Percentiles rank a stretch among this genome's conserved stretches.
phyloP scores from a whole-genome alignment of 2,888 invertebrate species.

The Phyto melanocephala region DNA sequence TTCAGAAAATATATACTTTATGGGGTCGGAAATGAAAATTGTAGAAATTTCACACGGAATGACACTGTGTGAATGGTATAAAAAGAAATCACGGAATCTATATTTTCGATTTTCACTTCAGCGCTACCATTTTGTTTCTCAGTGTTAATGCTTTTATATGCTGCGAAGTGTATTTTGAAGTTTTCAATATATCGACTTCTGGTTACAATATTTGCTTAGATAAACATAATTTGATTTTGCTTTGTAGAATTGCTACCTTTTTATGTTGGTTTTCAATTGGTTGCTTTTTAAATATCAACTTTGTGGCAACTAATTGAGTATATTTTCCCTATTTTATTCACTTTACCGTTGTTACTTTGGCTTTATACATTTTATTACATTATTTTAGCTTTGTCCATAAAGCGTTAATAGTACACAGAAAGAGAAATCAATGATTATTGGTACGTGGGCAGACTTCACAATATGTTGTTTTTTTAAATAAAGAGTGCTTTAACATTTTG shows the following conservation, averaged over 20 bases:
- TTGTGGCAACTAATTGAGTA: conserved; percentile 61
- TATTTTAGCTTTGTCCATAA: neutral
- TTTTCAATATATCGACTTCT: neutral
- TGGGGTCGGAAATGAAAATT: too few species aligned
- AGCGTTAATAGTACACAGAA: neutral
- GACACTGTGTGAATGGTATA: too few species aligned
- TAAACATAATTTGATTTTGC: neutral
- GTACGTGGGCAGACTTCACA: neutral
- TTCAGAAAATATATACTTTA: too few species aligned
- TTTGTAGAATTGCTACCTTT: neutral
- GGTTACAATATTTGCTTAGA: conserved; percentile 16
- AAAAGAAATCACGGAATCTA: too few species aligned
- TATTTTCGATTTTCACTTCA: too few species aligned
- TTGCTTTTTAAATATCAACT: conserved; percentile 46
- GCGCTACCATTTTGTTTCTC: too few species aligned
- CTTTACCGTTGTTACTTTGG: neutral
- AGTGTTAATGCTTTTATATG: neutral
- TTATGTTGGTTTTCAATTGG: conserved; percentile 36
- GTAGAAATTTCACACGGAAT: too few species aligned
- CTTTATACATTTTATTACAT: neutral
- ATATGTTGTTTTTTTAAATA: neutral
- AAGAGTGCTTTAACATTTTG: neutral
- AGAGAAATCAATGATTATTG: neutral
- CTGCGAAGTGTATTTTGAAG: neutral
- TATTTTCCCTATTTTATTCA: conserved; percentile 10